Evolutionary conservation across 2,113 vertebrate species (phyloP), one percentile per base, ranked within the genome.

Genomic region (Oenanthe melanoleuca): DNA sequence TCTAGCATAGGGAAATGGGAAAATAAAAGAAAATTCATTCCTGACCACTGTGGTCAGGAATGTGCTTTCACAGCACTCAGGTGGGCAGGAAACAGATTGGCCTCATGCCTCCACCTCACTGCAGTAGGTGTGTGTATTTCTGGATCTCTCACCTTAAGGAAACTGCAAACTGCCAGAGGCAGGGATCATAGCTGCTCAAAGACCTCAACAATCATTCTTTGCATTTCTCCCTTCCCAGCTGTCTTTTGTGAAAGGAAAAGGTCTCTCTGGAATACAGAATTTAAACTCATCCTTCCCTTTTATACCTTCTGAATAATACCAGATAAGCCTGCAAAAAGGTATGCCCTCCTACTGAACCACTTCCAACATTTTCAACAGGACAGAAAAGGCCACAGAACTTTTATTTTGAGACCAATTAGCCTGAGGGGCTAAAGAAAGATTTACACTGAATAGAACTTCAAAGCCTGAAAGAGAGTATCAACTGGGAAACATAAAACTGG

Each of bases 1-100:
- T 59, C 44, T 1, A 1, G 28, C 26, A 53, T 0, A 21, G 3
- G 21, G 28, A 81, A 91, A 73, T 20, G 2, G 1, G 12, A 44
- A 50, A 59, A 64, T 25, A 40, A 67, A 75, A 77, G n/a, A 47
- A 79, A 91, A 88, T 8, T 19, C 18, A 52, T 16, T 56, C 25
- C 11, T 37, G 12, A n/a, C 15, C 20, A 16, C n/a, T 5, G 24
- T 33, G n/a, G 44, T 40, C 59, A 55, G 49, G 18, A 88, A 73
- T 2, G 15, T 63, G 22, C 21, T 57, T 75, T 71, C 47, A 42
- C 20, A 8, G 67, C 47, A 80, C 28, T 17, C 4, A 33, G 29
- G 60, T 12, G 9, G 2, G 34, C 52, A 75, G 67, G n/a, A 87
- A 60, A 26, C 22, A 42, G 2, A 56, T 0, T 5, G 23, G n/a